Percentiles rank a stretch among this genome's conserved stretches.
These are phyloP conservation scores for Palythoa heliodiscus DNA, from an alignment of 92 coral and sea anemone species.

Conservation along the genomic window DNA sequence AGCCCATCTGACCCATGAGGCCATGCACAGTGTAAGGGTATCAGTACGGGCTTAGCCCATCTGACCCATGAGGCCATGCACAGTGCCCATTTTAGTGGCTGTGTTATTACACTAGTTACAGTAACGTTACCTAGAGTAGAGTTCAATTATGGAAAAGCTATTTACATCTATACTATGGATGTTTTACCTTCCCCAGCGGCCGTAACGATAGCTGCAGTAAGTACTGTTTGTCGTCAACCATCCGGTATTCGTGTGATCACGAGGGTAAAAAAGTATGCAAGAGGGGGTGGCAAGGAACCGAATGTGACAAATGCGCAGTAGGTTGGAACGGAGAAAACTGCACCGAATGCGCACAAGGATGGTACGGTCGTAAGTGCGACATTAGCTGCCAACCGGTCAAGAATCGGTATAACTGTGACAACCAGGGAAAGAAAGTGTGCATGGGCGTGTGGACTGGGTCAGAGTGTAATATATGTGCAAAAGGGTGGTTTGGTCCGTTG, in stretches of 20 bases:
- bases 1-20: too few relatives aligned
- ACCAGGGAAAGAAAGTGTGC: slow-evolving; percentile 49
- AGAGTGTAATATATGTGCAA: slow-evolving; percentile 52
- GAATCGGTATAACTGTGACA: slow-evolving; percentile 55
- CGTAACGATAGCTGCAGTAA: slow-evolving; percentile 41
- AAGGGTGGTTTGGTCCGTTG: slow-evolving; percentile 56
- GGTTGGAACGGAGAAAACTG: slow-evolving; percentile 65
- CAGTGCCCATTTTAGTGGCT: too few relatives aligned
- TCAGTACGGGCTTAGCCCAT: too few relatives aligned
- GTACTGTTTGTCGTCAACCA: slow-evolving; percentile 46
- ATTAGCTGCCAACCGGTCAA: slow-evolving; percentile 31
- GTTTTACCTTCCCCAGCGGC: slow-evolving; percentile 13
- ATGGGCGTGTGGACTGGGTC: slow-evolving; percentile 53
- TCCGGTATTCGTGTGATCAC: slow-evolving; percentile 61
- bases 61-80: too few relatives aligned
- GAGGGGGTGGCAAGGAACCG: slow-evolving; percentile 48
- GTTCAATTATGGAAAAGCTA: too few relatives aligned
- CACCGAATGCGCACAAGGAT: slow-evolving; percentile 44
- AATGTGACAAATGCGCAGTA: slow-evolving; percentile 41
- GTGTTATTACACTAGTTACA: too few relatives aligned
- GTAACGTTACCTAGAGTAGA: too few relatives aligned
- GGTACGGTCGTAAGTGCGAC: slow-evolving; percentile 59
- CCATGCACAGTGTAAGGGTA: too few relatives aligned
- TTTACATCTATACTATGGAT: neutral
- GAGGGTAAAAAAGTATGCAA: slow-evolving; percentile 52